These are phyloP conservation scores for Sebastes reedi DNA, from an alignment of 2,797 vertebrate species.

Conservation along the genomic window DNA sequence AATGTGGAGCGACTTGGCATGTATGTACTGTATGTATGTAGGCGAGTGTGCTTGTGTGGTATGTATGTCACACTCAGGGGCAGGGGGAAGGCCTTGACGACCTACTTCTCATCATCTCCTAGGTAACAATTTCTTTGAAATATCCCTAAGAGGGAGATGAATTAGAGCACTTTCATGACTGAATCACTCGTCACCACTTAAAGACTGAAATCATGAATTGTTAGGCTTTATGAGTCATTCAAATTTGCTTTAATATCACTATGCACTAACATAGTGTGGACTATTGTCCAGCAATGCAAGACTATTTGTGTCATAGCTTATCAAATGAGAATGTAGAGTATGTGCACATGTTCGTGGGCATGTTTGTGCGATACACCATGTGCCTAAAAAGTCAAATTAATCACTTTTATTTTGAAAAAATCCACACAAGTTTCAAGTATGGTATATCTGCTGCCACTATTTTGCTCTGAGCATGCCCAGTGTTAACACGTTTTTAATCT, in stretches of 20 bases:
- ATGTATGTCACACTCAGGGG: constrained; percentile 38
- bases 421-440: background rate
- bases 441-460: background rate
- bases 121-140: constrained; percentile 62
- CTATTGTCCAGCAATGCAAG: background rate
- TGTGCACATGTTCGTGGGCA: background rate
- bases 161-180: background rate
- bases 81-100: constrained; percentile 31
- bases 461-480: background rate
- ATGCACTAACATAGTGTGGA: background rate
- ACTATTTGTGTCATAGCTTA: background rate
- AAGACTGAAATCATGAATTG: background rate
- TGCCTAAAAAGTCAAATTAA: background rate
- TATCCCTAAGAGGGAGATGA: constrained; percentile 32
- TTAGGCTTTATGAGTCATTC: background rate
- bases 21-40: background rate
- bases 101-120: constrained; percentile 70
- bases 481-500: constrained; percentile 1
- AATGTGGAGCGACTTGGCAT: background rate
- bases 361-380: background rate
- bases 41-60: constrained; percentile 7
- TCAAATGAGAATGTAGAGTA: background rate
- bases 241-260: background rate
- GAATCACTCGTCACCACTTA: background rate
- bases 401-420: background rate